Conservation (phyloP, 2,797 vertebrate genomes). For the Hapalemur alaotrensis region DNA sequence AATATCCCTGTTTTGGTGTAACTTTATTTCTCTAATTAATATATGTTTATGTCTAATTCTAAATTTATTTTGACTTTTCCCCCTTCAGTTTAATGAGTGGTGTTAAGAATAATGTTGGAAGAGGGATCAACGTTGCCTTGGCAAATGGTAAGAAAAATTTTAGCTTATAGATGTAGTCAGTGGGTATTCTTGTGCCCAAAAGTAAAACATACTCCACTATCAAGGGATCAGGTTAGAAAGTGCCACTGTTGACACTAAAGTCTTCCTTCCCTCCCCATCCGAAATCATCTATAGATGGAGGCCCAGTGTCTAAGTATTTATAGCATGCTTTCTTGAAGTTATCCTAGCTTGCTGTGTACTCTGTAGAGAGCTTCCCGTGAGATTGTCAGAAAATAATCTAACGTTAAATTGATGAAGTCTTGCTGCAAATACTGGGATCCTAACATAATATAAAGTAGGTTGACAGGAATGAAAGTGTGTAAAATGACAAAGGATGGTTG, state of each 20-base stretch:
- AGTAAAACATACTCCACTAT: neutral
- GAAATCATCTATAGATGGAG: neutral
- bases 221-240: neutral
- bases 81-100: slow-evolving; percentile 94
- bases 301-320: neutral
- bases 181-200: neutral
- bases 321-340: neutral
- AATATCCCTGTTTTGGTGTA: neutral
- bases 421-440: neutral
- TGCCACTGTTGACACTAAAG: neutral
- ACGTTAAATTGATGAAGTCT: neutral
- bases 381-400: neutral
- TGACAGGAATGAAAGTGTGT: neutral
- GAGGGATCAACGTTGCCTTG: slow-evolving; percentile 95
- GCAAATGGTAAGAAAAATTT: slow-evolving; percentile 89
- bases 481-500: neutral
- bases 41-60: neutral
- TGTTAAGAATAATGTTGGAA: slow-evolving; percentile 97
- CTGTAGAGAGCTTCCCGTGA: neutral
- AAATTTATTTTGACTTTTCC: slow-evolving; percentile 58
- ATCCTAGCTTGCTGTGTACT: neutral
- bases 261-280: too few species aligned
- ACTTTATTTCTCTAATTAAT: neutral
- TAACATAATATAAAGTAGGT: neutral
- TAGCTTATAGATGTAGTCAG: neutral